Conservation (phyloP, 2,113 vertebrate species). For the Coreoperca whiteheadi region DNA sequence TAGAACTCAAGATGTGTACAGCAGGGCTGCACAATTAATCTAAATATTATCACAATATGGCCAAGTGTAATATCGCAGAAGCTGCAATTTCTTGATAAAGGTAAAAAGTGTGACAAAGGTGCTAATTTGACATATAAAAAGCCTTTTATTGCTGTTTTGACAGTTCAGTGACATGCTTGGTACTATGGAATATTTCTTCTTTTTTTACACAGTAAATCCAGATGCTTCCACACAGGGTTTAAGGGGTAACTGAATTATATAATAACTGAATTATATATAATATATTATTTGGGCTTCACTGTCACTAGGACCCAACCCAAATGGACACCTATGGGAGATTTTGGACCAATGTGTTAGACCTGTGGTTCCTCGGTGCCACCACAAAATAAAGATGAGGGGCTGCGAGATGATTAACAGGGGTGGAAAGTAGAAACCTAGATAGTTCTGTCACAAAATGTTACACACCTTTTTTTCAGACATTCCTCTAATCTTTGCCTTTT, state of each 20-base stretch:
- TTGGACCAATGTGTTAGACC: neutral
- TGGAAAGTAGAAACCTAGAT: neutral
- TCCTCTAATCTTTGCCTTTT: too few relatives aligned
- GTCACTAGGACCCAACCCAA: neutral
- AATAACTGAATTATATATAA: too few relatives aligned
- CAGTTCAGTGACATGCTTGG: neutral
- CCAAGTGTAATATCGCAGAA: too few relatives aligned
- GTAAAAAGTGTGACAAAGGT: too few relatives aligned
- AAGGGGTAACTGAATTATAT: neutral
- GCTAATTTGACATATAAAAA: conserved; percentile 16
- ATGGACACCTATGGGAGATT: neutral
- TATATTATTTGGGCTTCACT: neutral
- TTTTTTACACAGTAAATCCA: neutral
- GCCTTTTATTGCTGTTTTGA: conserved; percentile 11
- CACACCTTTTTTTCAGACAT: too few relatives aligned
- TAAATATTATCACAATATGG: too few relatives aligned
- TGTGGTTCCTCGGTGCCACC: neutral
- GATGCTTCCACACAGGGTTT: neutral
- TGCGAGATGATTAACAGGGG: neutral
- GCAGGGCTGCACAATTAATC: neutral
- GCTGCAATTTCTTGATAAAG: too few relatives aligned
- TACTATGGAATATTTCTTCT: neutral
- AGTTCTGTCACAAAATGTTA: too few relatives aligned
- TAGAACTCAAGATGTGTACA: neutral
- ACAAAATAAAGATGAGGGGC: too few relatives aligned